Evolutionary conservation across 2,113 vertebrate genomes (phyloP).

Genomic region (Plecturocebus donacophilus): DNA sequence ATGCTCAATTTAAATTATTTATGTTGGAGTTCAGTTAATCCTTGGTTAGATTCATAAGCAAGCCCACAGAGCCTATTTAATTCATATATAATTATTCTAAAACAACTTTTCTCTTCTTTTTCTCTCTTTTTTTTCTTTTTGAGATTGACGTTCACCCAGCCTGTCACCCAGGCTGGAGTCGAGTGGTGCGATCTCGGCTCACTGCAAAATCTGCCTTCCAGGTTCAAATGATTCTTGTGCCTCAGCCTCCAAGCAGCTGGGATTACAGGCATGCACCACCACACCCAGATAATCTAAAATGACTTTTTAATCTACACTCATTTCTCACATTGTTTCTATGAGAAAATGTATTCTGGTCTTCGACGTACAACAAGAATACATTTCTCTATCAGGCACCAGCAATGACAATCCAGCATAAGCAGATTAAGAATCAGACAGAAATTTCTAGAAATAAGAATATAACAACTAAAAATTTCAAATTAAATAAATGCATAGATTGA

Average conservation of each 20-base stretch:
- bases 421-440: slow-evolving; percentile 3
- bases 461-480: background rate
- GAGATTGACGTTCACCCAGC: rapidly evolving
- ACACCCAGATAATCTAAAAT: too few species aligned
- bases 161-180: too few species aligned
- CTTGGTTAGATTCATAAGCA: background rate
- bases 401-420: background rate
- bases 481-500: background rate
- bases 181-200: too few species aligned
- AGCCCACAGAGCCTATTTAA: background rate
- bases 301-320: background rate
- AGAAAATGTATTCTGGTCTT: background rate
- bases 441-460: background rate
- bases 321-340: background rate
- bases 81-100: background rate
- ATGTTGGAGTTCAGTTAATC: background rate
- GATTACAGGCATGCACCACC: too few species aligned
- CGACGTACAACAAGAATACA: background rate
- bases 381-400: background rate
- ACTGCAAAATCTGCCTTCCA: too few species aligned
- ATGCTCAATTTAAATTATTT: background rate
- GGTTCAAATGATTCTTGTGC: too few species aligned
- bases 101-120: background rate
- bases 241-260: too few species aligned
- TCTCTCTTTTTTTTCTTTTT: too few species aligned